Conservation (phyloP, 2,888 invertebrate species). For the Apoderus coryli region DNA sequence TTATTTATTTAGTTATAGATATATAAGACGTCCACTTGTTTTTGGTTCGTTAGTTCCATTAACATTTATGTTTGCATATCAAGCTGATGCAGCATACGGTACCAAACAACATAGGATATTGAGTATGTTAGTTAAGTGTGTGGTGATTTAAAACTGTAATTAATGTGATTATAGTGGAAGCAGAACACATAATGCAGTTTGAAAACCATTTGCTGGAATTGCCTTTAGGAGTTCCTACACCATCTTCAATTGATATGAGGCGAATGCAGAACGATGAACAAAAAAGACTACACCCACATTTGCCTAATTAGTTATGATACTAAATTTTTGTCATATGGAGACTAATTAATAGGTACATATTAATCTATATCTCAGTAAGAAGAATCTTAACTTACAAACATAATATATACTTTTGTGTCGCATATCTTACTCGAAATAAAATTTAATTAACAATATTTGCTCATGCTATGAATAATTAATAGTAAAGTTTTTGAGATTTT, state of each 20-base stretch:
- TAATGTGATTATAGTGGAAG: conserved; percentile 44
- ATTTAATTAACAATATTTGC: no score
- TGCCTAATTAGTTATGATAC: no score
- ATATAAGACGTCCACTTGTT: conserved; percentile 38
- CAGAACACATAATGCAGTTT: conserved; percentile 64
- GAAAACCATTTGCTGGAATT: conserved; percentile 53
- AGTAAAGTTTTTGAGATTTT: no score
- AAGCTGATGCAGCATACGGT: conserved; percentile 63
- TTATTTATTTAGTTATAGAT: conserved; percentile 19
- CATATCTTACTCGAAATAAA: no score
- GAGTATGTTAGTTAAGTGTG: conserved; percentile 43
- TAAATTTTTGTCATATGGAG: no score
- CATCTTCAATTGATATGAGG: conserved; percentile 33
- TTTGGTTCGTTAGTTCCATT: conserved; percentile 56
- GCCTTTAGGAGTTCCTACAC: conserved; percentile 61
- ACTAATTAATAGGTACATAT: no score
- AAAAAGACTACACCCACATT: conserved; percentile 23
- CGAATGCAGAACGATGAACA: conserved; percentile 24
- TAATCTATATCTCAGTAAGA: no score
- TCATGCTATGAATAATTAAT: no score
- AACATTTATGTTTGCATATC: conserved; percentile 55
- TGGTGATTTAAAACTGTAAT: conserved; percentile 4
- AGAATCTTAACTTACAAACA: conserved; percentile 3
- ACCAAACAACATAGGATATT: conserved; percentile 60
- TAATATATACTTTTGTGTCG: conserved; percentile 3